A percentile compares a stretch with the other conserved stretches of the same genome.
Conservation (phyloP, 2,113 vertebrate genomes). For the Argyrosomus japonicus region DNA sequence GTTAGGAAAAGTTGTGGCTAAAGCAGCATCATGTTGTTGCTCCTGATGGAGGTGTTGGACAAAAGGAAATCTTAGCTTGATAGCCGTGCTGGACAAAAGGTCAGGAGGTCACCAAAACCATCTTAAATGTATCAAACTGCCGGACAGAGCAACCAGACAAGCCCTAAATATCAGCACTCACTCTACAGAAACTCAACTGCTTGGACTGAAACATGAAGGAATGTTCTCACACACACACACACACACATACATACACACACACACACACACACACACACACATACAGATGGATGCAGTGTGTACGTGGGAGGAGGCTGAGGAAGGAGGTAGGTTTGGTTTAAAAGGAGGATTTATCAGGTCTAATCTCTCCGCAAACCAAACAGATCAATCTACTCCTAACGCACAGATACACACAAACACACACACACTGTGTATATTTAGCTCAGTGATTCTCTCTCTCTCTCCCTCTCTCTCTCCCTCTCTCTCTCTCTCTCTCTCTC, state of each 20-base stretch:
- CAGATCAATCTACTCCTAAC: slow-evolving; percentile 71
- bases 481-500: too few species aligned
- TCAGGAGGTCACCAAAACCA: not conserved
- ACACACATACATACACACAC: too few species aligned
- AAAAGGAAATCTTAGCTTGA: too few species aligned
- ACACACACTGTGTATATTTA: slow-evolving; percentile 75
- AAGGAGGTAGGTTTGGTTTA: slow-evolving; percentile 43
- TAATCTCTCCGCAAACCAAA: slow-evolving; percentile 77
- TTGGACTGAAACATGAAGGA: slow-evolving; percentile 9
- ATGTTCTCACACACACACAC: slow-evolving; percentile 5
- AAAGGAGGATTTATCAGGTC: slow-evolving; percentile 74
- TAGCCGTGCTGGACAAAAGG: not conserved
- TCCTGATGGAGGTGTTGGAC: too few species aligned
- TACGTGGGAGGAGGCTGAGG: slow-evolving; percentile 43
- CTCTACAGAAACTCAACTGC: not conserved
- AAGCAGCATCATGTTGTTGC: too few species aligned
- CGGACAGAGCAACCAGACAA: not conserved
- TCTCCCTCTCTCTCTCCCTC: too few species aligned
- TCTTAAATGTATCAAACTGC: not conserved
- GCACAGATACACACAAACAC: slow-evolving; percentile 39
- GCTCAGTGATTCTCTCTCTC: slow-evolving; percentile 28
- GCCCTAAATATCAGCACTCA: not conserved
- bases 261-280: too few species aligned
- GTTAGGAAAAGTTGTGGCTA: too few species aligned
- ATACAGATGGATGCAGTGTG: slow-evolving; percentile 18